These are phyloP conservation scores for Ornithoptera priamus DNA, from an alignment of 2,888 invertebrate species.

Conservation along the genomic window DNA sequence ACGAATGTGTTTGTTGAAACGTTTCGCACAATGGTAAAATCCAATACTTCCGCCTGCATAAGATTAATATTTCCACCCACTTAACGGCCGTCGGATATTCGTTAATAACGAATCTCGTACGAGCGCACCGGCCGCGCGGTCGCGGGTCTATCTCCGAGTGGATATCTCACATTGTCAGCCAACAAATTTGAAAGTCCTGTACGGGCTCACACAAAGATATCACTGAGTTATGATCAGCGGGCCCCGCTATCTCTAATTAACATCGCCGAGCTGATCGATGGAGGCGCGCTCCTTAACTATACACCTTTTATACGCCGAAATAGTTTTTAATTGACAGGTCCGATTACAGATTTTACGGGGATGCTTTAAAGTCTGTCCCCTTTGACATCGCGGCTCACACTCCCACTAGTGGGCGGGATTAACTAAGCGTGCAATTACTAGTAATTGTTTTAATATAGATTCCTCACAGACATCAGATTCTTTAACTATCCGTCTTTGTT, in stretches of 20 bases:
- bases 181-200: slow-evolving; percentile 60
- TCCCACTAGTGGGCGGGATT: slow-evolving; percentile 21
- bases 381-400: slow-evolving; percentile 23
- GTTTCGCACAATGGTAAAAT: not conserved
- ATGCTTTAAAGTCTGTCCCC: slow-evolving; percentile 26
- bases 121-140: slow-evolving; percentile 25
- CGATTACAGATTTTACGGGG: slow-evolving; percentile 28
- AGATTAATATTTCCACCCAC: slow-evolving; percentile 6
- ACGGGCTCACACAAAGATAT: slow-evolving; percentile 34
- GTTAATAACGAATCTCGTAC: slow-evolving; percentile 21
- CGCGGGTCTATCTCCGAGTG: slow-evolving; percentile 45
- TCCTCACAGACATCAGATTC: too few species aligned
- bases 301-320: slow-evolving; percentile 22
- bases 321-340: slow-evolving; percentile 30
- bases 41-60: not conserved
- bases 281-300: slow-evolving; percentile 31
- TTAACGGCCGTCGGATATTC: slow-evolving; percentile 19
- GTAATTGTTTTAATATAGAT: not conserved
- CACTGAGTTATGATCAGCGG: slow-evolving; percentile 28
- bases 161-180: slow-evolving; percentile 52
- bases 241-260: slow-evolving; percentile 62
- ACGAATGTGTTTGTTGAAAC: not conserved
- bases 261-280: slow-evolving; percentile 57
- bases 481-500: too few species aligned
- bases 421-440: not conserved